Conservation (phyloP, 1,140 invertebrate species). For the Orius laevigatus region DNA sequence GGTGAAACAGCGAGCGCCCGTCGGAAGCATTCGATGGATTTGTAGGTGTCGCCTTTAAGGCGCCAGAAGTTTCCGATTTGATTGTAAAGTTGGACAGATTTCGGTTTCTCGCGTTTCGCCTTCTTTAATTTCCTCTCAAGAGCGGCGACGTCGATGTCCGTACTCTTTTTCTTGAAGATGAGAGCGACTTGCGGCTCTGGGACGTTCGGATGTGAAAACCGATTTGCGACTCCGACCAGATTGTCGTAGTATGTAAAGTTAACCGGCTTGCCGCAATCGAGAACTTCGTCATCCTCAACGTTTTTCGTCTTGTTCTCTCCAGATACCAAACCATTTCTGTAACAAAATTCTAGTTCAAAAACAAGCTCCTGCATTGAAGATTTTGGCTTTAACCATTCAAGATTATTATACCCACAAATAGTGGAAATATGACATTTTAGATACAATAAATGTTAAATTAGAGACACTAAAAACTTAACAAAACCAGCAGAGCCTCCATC, state of each 20-base stretch:
- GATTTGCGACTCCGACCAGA: conserved; percentile 59
- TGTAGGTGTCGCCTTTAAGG: conserved; percentile 66
- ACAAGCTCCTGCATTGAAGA: no score
- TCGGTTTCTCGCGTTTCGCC: conserved; percentile 69
- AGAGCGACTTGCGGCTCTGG: conserved; percentile 52
- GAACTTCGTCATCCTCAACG: conserved; percentile 31
- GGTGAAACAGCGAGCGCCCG: conserved; percentile 67
- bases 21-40: conserved; percentile 75
- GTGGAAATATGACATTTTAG: no score
- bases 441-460: no score
- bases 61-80: conserved; percentile 81
- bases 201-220: conserved; percentile 46
- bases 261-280: conserved; percentile 72
- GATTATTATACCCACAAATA: no score
- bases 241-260: conserved; percentile 82
- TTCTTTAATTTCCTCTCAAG: conserved; percentile 52
- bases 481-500: no score
- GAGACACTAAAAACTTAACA: no score
- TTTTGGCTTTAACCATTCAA: no score
- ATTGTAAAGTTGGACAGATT: conserved; percentile 70
- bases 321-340: not conserved
- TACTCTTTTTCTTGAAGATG: conserved; percentile 58
- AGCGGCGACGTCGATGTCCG: conserved; percentile 59
- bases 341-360: not conserved
- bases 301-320: conserved; percentile 15